Conservation (phyloP, 2,113 vertebrate genomes). For the Perccottus glenii region DNA sequence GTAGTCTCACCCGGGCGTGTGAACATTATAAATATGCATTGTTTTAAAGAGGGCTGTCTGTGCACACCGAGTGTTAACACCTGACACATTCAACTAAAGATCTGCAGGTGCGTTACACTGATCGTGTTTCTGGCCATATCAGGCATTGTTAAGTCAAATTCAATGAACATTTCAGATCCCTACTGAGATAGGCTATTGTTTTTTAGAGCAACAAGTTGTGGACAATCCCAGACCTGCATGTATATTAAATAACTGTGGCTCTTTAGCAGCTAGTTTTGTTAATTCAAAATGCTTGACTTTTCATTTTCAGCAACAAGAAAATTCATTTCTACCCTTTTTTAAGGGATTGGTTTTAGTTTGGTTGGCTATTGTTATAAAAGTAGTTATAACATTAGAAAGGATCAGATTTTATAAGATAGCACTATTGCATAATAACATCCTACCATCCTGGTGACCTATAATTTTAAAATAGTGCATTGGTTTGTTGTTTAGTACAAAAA, state of each 20-base stretch:
- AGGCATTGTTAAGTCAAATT: slow-evolving; percentile 4
- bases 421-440: slow-evolving; percentile 1
- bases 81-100: not conserved
- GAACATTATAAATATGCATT: slow-evolving; percentile 21
- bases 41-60: slow-evolving; percentile 11
- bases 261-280: too few relatives aligned
- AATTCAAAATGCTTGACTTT: too few relatives aligned
- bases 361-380: not conserved
- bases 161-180: not conserved
- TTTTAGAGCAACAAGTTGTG: not conserved
- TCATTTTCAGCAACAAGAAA: not conserved
- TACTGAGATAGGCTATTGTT: not conserved
- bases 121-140: not conserved
- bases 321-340: not conserved
- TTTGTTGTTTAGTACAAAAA: not conserved
- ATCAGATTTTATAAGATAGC: slow-evolving; percentile 7
- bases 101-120: slow-evolving; percentile 7
- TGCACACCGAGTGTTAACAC: slow-evolving; percentile 8
- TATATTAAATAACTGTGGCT: too few relatives aligned
- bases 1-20: slow-evolving; percentile 11
- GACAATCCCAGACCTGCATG: not conserved
- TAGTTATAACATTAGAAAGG: not conserved
- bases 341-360: not conserved
- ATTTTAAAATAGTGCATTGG: not conserved
- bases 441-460: too few relatives aligned